phyloP scores from a whole-genome alignment of 2,888 invertebrate genomes.

The Endotricha flammealis region DNA sequence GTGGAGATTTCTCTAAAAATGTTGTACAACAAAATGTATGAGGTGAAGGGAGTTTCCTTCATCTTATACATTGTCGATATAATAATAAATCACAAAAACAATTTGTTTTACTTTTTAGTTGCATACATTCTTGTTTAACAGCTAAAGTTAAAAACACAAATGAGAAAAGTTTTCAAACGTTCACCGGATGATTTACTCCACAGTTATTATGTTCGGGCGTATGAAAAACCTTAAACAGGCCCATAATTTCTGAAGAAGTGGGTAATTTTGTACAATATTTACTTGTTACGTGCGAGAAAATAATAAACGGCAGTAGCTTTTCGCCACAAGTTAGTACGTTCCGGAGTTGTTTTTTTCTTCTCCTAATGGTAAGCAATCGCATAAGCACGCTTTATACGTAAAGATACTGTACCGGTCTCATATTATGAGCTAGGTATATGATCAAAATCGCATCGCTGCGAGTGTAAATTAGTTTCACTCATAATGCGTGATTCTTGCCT shows the following conservation, averaged over 20 bases:
- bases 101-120: conserved; percentile 24
- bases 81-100: neutral
- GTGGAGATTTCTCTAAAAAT: no score
- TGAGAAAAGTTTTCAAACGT: conserved; percentile 34
- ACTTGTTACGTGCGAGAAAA: neutral
- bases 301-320: neutral
- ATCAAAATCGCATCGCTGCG: no score
- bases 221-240: conserved; percentile 6
- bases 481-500: no score
- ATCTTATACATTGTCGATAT: no score
- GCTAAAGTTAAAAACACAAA: conserved; percentile 26
- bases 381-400: no score
- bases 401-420: no score
- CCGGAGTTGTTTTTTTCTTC: no score
- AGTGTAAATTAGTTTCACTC: no score
- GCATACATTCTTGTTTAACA: conserved; percentile 24
- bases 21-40: no score
- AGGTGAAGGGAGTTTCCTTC: no score
- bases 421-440: no score
- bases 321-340: neutral
- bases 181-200: conserved; percentile 5
- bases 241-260: conserved; percentile 4
- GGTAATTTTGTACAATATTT: conserved; percentile 8
- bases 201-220: conserved; percentile 5
- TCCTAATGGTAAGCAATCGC: no score